A percentile compares a stretch with the other conserved stretches of the same genome.
phyloP scores from a whole-genome alignment of 2,888 invertebrate genomes.

The Cantharis rustica region DNA sequence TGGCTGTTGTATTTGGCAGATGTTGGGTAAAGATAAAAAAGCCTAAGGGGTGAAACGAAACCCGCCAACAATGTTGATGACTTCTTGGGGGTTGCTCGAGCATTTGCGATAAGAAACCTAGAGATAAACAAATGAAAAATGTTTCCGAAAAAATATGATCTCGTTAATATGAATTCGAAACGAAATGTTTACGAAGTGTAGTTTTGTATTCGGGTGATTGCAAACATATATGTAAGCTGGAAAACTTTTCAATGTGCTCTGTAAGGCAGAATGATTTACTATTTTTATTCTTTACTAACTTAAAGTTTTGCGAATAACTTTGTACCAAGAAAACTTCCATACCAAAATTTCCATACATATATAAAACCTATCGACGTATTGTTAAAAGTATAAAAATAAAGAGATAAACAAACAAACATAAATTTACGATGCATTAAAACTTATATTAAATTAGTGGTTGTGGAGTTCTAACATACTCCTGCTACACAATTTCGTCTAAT shows the following conservation, averaged over 20 bases:
- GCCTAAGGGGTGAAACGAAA: constrained; percentile 25
- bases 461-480: too few species aligned
- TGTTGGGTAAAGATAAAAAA: constrained; percentile 29
- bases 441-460: not conserved
- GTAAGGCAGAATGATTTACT: constrained; percentile 28
- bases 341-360: not conserved
- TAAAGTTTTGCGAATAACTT: constrained; percentile 14
- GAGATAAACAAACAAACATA: not conserved
- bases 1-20: constrained; percentile 26
- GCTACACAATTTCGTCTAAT: too few species aligned
- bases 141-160: constrained; percentile 43
- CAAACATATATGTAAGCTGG: constrained; percentile 28
- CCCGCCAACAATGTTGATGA: constrained; percentile 32
- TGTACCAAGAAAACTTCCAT: not conserved
- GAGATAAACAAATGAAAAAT: constrained; percentile 54
- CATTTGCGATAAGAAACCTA: constrained; percentile 39
- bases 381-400: not conserved
- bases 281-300: constrained; percentile 16
- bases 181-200: constrained; percentile 39
- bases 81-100: constrained; percentile 33
- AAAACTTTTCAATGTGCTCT: constrained; percentile 26
- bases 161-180: constrained; percentile 42
- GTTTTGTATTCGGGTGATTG: constrained; percentile 26
- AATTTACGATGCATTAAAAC: not conserved
- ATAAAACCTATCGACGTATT: constrained; percentile 1